These are phyloP conservation scores for Thumatha senex DNA, from an alignment of 2,888 invertebrate genomes.

Conservation along the genomic window DNA sequence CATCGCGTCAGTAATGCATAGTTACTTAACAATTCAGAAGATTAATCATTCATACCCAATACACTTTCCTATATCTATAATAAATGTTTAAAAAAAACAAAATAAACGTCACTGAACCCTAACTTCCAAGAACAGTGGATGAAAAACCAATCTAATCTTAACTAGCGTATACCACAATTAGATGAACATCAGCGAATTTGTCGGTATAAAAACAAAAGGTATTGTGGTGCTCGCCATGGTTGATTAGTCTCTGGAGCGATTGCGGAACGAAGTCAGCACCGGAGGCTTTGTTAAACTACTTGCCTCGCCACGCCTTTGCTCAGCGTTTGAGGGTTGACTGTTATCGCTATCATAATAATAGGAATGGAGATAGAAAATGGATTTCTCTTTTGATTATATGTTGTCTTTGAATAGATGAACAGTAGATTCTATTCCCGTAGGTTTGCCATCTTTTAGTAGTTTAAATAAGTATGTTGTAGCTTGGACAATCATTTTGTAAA, in stretches of 20 bases:
- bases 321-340: constrained; percentile 20
- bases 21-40: no score
- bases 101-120: background rate
- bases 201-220: constrained; percentile 51
- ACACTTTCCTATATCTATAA: no score
- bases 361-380: background rate
- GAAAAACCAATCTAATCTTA: constrained; percentile 8
- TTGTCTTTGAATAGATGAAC: background rate
- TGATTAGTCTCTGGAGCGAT: constrained; percentile 53
- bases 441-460: background rate
- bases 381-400: background rate
- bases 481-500: no score
- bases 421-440: no score
- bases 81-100: background rate
- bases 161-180: constrained; percentile 11
- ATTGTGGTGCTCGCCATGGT: constrained; percentile 42
- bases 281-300: constrained; percentile 31
- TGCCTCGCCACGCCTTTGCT: constrained; percentile 28
- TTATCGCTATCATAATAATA: constrained; percentile 4
- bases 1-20: no score
- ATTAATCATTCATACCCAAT: no score
- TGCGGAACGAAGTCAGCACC: constrained; percentile 38
- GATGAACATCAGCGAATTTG: constrained; percentile 12
- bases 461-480: no score
- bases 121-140: constrained; percentile 3